Evolutionary conservation across 2,113 vertebrate species (phyloP).

Genomic region (Myrmecophaga tridactyla): DNA sequence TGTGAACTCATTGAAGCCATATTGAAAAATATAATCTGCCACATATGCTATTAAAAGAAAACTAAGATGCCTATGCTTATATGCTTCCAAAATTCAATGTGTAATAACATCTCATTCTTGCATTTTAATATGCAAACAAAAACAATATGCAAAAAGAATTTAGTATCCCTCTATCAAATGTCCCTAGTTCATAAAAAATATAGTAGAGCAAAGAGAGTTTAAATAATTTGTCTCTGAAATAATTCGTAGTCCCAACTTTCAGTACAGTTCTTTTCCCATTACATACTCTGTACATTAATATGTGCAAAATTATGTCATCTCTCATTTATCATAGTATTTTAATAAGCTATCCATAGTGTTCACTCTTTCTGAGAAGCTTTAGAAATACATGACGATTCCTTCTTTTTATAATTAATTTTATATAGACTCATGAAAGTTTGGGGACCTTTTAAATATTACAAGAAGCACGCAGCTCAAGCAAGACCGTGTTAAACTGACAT

Average conservation of each 20-base stretch:
- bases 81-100: neutral
- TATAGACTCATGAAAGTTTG: neutral
- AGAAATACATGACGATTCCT: neutral
- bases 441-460: neutral
- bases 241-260: neutral
- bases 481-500: neutral
- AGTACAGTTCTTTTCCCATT: neutral
- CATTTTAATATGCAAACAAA: neutral
- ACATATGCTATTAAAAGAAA: neutral
- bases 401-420: neutral
- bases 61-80: neutral
- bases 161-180: neutral
- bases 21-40: neutral
- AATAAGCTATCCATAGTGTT: neutral
- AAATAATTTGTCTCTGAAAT: neutral
- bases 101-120: neutral
- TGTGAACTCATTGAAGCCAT: neutral
- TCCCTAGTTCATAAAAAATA: neutral
- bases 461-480: conserved; percentile 10
- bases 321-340: neutral
- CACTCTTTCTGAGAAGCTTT: neutral
- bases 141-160: neutral
- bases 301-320: neutral
- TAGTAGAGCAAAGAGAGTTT: neutral
- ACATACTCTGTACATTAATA: neutral